Evolutionary conservation across 2,888 invertebrate species (phyloP), one percentile per base, ranked within the genome.

Genomic region (Myopa testacea): DNA sequence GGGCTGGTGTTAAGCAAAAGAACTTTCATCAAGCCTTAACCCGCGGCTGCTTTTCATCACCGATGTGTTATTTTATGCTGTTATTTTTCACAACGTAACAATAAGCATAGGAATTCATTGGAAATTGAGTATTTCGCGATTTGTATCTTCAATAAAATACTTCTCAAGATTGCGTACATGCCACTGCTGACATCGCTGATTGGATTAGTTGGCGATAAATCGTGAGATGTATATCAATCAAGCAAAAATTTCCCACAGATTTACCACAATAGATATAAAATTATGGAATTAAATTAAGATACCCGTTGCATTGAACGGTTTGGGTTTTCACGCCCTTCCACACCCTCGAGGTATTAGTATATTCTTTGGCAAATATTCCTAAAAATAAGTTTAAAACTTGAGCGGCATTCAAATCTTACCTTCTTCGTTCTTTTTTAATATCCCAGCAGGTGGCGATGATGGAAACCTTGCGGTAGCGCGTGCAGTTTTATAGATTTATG

Each of bases 351-450:
- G 26, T 26, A 26, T 26, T 26, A 26, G 26, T 26, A 26, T 26
- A 26, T 26, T 26, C 26, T 26, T 26, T 26, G 26, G 2, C 6
- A 10, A 45, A 45, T 8, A 45, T 45, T 45, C 45, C 7, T 45
- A 45, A 45, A 45, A 45, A 45, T 45, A 45, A 6, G 45, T 45
- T 45, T 6, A 10, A 45, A 45, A 45, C 45, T 45, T 45, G 45
- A 73, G 63, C 14, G 52, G 40, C 37, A 75, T 34, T 67, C 34
- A 37, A 68, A 75, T 77, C 88, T 88, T 86, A 88, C 88, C 88
- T 83, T 89, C 89, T 81, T 88, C 88, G 84, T 81, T 88, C 83
- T 88, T 88, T 84, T 88, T 88, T 79, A 88, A 84, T 82, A 88
- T 86, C 83, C 84, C 88, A 83, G 88, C 87, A 84, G 88, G 86